phyloP scores from a whole-genome alignment of 2,797 vertebrate genomes.

The Sebastes paucispinis region DNA sequence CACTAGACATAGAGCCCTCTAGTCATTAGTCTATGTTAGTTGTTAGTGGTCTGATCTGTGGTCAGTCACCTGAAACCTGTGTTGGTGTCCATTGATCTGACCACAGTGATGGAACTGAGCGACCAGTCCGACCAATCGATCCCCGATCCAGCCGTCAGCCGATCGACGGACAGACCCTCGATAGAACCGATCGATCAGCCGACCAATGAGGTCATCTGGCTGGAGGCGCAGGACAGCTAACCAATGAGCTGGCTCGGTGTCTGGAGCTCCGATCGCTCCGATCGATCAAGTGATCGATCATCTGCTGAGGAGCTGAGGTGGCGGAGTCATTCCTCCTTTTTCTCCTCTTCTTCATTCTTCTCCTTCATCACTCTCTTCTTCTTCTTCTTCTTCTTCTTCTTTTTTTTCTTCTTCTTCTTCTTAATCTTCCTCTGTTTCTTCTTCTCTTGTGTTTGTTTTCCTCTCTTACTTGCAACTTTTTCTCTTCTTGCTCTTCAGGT shows the following conservation, averaged over 20 bases:
- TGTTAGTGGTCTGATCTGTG: not conserved
- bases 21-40: not conserved
- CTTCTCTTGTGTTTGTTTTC: too few relatives aligned
- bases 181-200: constrained; percentile 10
- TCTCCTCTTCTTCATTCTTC: not conserved
- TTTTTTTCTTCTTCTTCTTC: too few relatives aligned
- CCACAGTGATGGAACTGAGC: too few relatives aligned
- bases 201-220: constrained; percentile 7
- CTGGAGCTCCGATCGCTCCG: not conserved
- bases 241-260: constrained; percentile 23
- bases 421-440: too few relatives aligned
- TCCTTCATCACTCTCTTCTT: not conserved
- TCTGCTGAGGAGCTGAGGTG: not conserved
- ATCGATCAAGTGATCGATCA: constrained; percentile 37
- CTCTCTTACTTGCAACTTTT: not conserved
- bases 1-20: too few relatives aligned
- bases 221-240: not conserved
- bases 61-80: not conserved
- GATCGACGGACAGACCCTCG: not conserved
- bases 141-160: not conserved
- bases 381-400: too few relatives aligned
- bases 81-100: too few relatives aligned
- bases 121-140: constrained; percentile 2
- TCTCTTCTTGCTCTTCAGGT: not conserved
- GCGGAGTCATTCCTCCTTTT: not conserved